These are phyloP conservation scores for Pteromalus puparum DNA, from an alignment of 1,140 invertebrate genomes.

Conservation along the genomic window DNA sequence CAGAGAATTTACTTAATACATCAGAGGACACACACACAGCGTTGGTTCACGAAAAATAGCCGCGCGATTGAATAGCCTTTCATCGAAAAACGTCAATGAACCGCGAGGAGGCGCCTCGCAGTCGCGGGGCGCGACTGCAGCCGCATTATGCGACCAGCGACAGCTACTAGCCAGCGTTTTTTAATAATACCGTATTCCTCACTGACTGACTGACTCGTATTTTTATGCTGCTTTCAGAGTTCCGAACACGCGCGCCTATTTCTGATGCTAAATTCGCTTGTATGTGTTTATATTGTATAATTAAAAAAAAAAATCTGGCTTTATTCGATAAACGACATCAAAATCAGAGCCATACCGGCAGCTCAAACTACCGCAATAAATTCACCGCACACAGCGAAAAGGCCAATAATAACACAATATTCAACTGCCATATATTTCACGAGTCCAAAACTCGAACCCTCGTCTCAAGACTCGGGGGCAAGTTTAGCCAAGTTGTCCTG, in stretches of 20 bases:
- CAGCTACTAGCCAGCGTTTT: too few relatives aligned
- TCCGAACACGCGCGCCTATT: too few relatives aligned
- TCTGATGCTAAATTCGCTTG: too few relatives aligned
- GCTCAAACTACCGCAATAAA: too few relatives aligned
- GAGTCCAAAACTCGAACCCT: not conserved
- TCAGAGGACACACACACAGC: not conserved
- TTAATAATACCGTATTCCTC: not conserved
- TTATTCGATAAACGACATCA: too few relatives aligned
- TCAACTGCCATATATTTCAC: not conserved
- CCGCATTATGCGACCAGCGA: too few relatives aligned
- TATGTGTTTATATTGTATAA: too few relatives aligned
- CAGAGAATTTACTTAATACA: too few relatives aligned
- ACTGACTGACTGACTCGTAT: not conserved
- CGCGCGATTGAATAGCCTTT: not conserved
- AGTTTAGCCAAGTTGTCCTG: too few relatives aligned
- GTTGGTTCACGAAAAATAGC: not conserved
- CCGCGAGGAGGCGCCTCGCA: not conserved
- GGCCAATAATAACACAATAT: not conserved
- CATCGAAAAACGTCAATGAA: conserved; percentile 14
- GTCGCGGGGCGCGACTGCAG: not conserved
- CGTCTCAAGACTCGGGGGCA: not conserved
- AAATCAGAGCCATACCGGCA: too few relatives aligned
- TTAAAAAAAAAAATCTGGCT: too few relatives aligned
- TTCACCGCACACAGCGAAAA: too few relatives aligned
- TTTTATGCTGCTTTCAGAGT: not conserved